phyloP scores from a whole-genome alignment of 2,113 vertebrate genomes.

The Archocentrus centrarchus region DNA sequence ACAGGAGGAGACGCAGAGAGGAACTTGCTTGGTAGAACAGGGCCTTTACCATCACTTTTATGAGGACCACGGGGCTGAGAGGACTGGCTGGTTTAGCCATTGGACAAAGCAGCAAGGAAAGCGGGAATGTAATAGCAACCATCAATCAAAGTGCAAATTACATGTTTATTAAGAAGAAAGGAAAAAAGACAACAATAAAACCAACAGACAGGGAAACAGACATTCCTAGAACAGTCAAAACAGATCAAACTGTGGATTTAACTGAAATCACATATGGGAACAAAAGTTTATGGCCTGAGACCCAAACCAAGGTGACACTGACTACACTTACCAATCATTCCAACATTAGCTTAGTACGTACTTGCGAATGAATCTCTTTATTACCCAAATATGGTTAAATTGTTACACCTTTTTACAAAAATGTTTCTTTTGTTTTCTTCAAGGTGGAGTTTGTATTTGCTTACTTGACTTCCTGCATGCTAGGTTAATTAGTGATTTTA shows the following conservation, averaged over 20 bases:
- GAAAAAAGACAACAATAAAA: constrained; percentile 39
- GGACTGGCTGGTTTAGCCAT: constrained; percentile 63
- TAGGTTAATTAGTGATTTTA: too few relatives aligned
- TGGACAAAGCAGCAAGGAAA: constrained; percentile 43
- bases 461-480: background rate
- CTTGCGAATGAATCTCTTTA: background rate
- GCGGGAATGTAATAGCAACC: constrained; percentile 49
- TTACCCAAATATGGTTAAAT: background rate
- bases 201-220: constrained; percentile 35
- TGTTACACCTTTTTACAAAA: background rate
- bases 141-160: constrained; percentile 68
- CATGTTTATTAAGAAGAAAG: constrained; percentile 68
- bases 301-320: constrained; percentile 8
- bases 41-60: constrained; percentile 66
- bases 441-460: background rate
- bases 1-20: constrained; percentile 65
- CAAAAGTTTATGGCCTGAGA: background rate
- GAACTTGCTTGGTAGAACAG: constrained; percentile 30
- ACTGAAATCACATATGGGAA: constrained; percentile 40
- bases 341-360: background rate
- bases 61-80: constrained; percentile 49
- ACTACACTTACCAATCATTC: background rate
- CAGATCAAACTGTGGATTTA: constrained; percentile 11
- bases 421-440: background rate
- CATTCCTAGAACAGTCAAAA: constrained; percentile 24